Evolutionary conservation across 2,113 vertebrate species (phyloP).

Genomic region (Boleophthalmus pectinirostris): DNA sequence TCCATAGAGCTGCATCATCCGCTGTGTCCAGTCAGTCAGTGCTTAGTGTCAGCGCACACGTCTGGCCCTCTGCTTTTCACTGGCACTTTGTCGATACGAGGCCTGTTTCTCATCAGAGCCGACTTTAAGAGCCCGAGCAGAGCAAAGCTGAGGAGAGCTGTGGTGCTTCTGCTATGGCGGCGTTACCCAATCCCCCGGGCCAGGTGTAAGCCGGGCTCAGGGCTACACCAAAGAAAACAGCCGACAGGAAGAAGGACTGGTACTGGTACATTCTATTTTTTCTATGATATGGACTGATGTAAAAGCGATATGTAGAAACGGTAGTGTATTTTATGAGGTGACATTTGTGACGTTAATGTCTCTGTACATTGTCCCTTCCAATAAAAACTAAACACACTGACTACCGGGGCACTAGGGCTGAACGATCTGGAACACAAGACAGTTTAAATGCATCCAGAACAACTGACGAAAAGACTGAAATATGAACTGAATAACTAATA

Average conservation of each 20-base stretch:
- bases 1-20: neutral
- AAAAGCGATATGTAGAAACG: too few species aligned
- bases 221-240: neutral
- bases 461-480: too few species aligned
- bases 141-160: conserved; percentile 15
- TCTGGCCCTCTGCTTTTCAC: conserved; percentile 36
- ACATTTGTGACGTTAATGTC: too few species aligned
- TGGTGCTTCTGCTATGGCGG: neutral
- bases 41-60: conserved; percentile 23
- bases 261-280: conserved; percentile 9
- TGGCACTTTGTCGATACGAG: conserved; percentile 37
- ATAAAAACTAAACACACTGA: too few species aligned
- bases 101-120: conserved; percentile 44
- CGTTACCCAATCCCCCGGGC: conserved; percentile 21
- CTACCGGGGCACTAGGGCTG: too few species aligned
- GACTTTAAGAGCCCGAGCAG: conserved; percentile 13
- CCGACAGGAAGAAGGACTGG: conserved; percentile 4
- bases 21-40: neutral
- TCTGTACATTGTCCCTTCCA: too few species aligned
- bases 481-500: too few species aligned
- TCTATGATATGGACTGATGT: too few species aligned
- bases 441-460: too few species aligned
- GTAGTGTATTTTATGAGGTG: too few species aligned
- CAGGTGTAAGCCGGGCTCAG: conserved; percentile 4
- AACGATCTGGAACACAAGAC: too few species aligned